Base-by-base conservation (phyloP, 2,113 vertebrate genomes). In the Chrysemys picta region DNA sequence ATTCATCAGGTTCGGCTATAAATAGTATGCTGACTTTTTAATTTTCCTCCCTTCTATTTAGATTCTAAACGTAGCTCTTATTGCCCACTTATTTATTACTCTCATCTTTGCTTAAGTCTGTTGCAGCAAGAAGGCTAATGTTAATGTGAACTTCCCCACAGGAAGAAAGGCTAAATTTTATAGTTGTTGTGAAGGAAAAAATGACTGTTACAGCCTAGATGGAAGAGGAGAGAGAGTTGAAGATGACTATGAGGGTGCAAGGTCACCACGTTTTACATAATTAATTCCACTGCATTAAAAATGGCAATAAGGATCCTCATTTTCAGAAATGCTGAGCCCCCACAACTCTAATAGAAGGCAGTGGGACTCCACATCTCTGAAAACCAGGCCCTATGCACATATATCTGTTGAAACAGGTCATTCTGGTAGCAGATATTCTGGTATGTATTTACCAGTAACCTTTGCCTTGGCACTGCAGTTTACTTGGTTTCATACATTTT, bases 201-300 rank as follows among this genome's bases (percentile, higher is more conserved):
- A 8, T 57, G 17, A 53, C 50, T 22, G 50, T n/a, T 81, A n/a
- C 31, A 38, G 50, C 35, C 50, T 52, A 7, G 52, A 54, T 11
- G 50, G 10, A 21, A n/a, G 35, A 52, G 79, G 50, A 53, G 29
- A 19, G 50, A 35, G n/a, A 80, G 50, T n/a, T 80, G 50, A 91
- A 97, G 92, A 88, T 87, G 1, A 47, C 91, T 27, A 84, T 86
- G 86, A 88, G 87, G 93, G 27, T 22, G 82, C 54, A 56, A 50
- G 22, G 75, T 94, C 85, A 89, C 79, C 75, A 91, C 59, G 85
- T 92, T 93, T 78, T 91, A 88, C 91, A 76, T 87, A 79, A 88
- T 91, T 95, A 88, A 89, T 93, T 22, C 3, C 80, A 12, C 53
- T 2, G 0, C 85, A 50, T 56, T 95, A 88, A 88, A 95, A 92